Percentiles rank a stretch among this genome's conserved stretches.
phyloP scores from a whole-genome alignment of 1,140 invertebrate genomes.

The Leguminivora glycinivorella region DNA sequence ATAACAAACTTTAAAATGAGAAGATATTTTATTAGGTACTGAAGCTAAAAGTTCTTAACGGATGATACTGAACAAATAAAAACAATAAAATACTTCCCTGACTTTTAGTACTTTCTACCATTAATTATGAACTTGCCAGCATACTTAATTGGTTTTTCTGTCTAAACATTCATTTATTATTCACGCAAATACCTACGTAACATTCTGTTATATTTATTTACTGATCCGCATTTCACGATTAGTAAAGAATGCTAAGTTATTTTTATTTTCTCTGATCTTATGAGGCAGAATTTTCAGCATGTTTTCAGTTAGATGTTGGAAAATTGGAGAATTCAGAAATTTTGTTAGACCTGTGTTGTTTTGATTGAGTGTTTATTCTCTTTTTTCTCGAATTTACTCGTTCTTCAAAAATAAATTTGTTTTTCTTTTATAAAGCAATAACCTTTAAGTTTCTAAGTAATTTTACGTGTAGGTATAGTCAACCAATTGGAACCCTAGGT shows the following conservation, averaged over 20 bases:
- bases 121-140: background rate
- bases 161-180: slow-evolving; percentile 7
- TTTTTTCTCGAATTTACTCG: background rate
- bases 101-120: background rate
- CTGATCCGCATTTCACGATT: background rate
- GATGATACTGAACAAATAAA: background rate
- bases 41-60: background rate
- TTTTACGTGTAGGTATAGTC: too few relatives aligned
- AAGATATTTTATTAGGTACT: too few relatives aligned
- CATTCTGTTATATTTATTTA: background rate
- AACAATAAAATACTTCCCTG: background rate
- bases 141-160: slow-evolving; percentile 6
- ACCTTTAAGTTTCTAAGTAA: too few relatives aligned
- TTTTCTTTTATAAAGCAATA: too few relatives aligned
- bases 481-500: too few relatives aligned
- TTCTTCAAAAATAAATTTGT: background rate
- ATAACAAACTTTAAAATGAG: too few relatives aligned
- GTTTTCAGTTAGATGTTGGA: background rate
- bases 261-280: background rate
- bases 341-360: background rate
- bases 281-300: background rate
- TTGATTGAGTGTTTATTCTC: background rate
- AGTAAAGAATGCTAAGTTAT: background rate
- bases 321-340: background rate
- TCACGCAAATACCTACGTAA: background rate